Base-by-base conservation (phyloP, 2,888 invertebrate species). In the Leucozona laternaria region DNA sequence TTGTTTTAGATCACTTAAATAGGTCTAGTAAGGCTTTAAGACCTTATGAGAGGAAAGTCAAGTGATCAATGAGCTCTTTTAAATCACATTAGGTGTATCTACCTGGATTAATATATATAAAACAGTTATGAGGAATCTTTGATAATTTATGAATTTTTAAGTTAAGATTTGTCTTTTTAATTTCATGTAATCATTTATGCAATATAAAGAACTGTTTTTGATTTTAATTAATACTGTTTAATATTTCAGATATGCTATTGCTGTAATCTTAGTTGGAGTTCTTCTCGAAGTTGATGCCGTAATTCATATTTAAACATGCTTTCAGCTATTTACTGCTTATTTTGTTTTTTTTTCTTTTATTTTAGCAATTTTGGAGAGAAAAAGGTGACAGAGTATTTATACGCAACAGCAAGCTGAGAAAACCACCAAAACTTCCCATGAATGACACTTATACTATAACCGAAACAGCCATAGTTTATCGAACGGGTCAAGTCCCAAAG, bases 351-450 rank as follows among this genome's bases (percentile, higher is more conserved):
- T n/a, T 62, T 31, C 37, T 57, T 28, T 88, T n/a, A 15, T 37
- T 86, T 20, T 77, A 93, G 93, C 93, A 93, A 93, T 92, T 92
- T 90, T 93, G 93, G 92, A 92, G 90, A 87, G 89, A 90, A 60
- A 85, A 90, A 8, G 15, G 91, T 45, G 90, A 90, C 0, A 15
- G 91, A 25, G 91, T 91, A 88, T 91, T 90, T 68, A 89, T 90
- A 20, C 89, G 90, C 3, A n/a, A n/a, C n/a, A 89, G 89, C 22
- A 89, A 90, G 37, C 81, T 90, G 5, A 89, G 89, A 89, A 89
- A 90, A 53, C 66, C 57, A 4, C 83, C 90, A 13, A 7, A 7
- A 8, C 10, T 13, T 37, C 37, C 37, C 37, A 34, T 34, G 7
- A 10, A 37, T 4, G 2, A 13, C 13, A 92, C 92, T 79, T 93